Evolutionary conservation across 2,797 vertebrate species (phyloP).

Genomic region (Pipistrellus pipistrellus): DNA sequence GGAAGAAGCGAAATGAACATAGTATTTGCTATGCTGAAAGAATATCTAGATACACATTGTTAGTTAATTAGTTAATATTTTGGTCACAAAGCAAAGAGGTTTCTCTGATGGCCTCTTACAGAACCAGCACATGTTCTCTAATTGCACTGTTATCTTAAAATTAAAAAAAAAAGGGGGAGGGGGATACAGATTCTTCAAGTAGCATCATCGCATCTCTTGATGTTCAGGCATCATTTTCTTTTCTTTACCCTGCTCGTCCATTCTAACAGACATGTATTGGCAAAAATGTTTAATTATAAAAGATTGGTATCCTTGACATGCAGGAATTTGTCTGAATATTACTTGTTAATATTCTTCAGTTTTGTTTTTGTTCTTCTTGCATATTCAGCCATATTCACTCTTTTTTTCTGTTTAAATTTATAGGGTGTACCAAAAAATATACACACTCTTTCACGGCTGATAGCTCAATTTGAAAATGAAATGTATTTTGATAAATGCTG

Average conservation of each 20-base stretch:
- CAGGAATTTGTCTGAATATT: not conserved
- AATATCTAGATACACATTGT: not conserved
- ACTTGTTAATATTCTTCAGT: not conserved
- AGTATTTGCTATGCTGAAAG: not conserved
- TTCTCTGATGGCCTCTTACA: not conserved
- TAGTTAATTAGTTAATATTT: not conserved
- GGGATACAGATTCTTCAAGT: not conserved
- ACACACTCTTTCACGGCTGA: no score
- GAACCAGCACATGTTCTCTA: not conserved
- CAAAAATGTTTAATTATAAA: not conserved
- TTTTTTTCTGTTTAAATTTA: not conserved
- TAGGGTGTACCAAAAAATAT: no score
- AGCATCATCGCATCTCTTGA: not conserved
- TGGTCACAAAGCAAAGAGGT: not conserved
- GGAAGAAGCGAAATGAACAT: not conserved
- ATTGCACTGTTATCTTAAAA: not conserved
- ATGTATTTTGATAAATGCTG: no score
- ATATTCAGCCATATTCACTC: not conserved
- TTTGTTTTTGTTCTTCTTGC: not conserved
- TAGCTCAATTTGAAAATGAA: no score
- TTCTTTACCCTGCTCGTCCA: not conserved
- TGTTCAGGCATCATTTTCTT: not conserved
- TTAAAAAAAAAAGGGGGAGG: not conserved
- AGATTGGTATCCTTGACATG: not conserved
- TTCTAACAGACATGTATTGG: not conserved